Evolutionary conservation across 2,113 vertebrate genomes (phyloP), one percentile per base, ranked within the genome.

Genomic region (Scomber scombrus): DNA sequence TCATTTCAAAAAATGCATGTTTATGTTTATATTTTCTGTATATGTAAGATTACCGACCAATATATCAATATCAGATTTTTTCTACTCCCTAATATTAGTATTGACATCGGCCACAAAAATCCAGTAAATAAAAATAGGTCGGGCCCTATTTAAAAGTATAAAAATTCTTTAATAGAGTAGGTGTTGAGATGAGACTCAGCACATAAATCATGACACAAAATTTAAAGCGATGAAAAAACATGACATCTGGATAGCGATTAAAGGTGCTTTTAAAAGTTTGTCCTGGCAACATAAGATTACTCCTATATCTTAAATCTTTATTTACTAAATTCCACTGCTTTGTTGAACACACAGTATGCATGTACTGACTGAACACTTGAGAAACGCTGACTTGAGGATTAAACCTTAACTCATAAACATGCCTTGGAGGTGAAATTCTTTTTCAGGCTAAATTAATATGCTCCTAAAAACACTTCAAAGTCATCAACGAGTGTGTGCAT

Each of bases 401-500:
- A 29, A 57, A 78, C 71, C 72, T 21, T 9, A n/a, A 77, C 31
- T 52, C 73, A 73, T 73, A 58, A 89, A 86, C 62, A 76, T 78
- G 80, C 72, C 81, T 82, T 16, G 4, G 56, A 79, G 74, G 74
- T 40, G 13, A 61, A 85, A 60, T 72, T 55, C 11, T 46, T 73
- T 61, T 46, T 40, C 3, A 31, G n/a, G 19, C 14, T 18, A 57
- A 71, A 75, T 71, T 15, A 71, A 63, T 15, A 40, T 1, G 29
- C 72, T 66, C 2, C n/a, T 12, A 45, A 45, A 21, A 56, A 7
- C 34, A 76, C 60, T 82, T 71, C 58, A 79, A 78, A 23, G 11
- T 62, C 47, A 60, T 46, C 45, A 72, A 74, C 67, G 10, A 62
- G 78, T 74, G 46, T 63, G 43, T 78, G 29, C 31, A 31, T 19